Evolutionary conservation across 2,113 vertebrate genomes (phyloP).

Genomic region (Chamaea fasciata): DNA sequence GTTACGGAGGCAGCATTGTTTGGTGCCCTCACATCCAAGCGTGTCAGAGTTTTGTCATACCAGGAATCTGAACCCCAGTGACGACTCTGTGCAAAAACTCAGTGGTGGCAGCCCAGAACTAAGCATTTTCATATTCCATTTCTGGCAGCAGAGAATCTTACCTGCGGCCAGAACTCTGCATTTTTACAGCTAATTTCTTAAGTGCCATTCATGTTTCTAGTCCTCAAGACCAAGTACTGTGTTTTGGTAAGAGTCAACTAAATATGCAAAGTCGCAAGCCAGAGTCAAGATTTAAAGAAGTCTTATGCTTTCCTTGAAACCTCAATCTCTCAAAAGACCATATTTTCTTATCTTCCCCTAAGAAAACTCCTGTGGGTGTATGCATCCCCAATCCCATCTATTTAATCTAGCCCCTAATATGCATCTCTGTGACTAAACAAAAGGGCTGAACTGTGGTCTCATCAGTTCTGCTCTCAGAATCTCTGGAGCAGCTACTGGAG

Average conservation of each 20-base stretch:
- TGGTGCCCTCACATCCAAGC: background rate
- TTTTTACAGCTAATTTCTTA: background rate
- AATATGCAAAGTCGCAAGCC: background rate
- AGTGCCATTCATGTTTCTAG: background rate
- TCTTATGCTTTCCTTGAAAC: background rate
- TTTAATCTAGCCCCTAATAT: background rate
- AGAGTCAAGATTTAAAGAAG: background rate
- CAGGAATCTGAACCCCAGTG: background rate
- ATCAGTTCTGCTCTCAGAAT: background rate
- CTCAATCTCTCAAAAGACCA: accelerated
- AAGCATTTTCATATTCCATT: background rate
- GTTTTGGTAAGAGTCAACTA: background rate
- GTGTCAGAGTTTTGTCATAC: background rate
- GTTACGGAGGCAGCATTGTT: background rate
- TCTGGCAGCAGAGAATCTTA: background rate
- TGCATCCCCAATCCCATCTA: background rate
- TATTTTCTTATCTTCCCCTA: background rate
- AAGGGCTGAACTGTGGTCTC: background rate
- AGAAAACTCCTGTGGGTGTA: background rate
- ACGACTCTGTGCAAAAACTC: background rate
- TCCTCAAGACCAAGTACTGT: background rate
- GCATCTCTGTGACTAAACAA: background rate
- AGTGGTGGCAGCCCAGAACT: background rate
- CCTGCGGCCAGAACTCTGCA: background rate
- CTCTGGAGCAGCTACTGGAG: background rate